Conservation (phyloP, 2,888 invertebrate genomes). For the Ochropleura leucogaster region DNA sequence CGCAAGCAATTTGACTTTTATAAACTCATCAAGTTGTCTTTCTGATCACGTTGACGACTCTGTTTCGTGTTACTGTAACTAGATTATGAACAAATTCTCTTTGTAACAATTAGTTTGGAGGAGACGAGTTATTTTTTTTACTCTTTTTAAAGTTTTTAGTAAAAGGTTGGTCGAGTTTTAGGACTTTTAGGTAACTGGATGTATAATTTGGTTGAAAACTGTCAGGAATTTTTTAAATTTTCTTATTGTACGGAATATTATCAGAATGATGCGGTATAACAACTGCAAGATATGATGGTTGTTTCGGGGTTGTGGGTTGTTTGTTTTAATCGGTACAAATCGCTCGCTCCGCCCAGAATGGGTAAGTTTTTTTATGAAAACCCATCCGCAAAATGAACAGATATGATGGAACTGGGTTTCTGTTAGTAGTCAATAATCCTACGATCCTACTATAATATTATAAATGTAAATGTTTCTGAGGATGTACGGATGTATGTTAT, state of each 20-base stretch:
- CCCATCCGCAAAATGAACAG: no score
- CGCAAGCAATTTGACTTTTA: constrained; percentile 41
- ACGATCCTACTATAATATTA: no score
- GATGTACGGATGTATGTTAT: no score
- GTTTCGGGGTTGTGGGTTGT: no score
- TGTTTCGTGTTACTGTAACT: constrained; percentile 31
- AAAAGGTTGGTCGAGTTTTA: background rate
- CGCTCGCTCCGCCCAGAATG: no score
- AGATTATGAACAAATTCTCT: constrained; percentile 41
- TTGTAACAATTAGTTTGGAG: constrained; percentile 45
- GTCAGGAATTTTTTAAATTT: background rate
- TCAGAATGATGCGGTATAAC: background rate
- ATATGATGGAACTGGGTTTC: no score
- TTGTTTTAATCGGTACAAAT: no score
- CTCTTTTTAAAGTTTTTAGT: background rate
- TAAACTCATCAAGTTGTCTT: constrained; percentile 35
- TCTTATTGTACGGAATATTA: background rate
- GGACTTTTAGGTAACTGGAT: background rate
- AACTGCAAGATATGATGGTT: no score
- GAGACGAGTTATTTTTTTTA: background rate
- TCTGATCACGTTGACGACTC: constrained; percentile 35
- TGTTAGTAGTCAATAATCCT: no score
- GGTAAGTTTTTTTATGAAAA: no score
- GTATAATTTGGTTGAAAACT: background rate
- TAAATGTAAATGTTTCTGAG: no score